Base-by-base conservation (phyloP, 2,113 vertebrate species). In the Eleginops maclovinus region DNA sequence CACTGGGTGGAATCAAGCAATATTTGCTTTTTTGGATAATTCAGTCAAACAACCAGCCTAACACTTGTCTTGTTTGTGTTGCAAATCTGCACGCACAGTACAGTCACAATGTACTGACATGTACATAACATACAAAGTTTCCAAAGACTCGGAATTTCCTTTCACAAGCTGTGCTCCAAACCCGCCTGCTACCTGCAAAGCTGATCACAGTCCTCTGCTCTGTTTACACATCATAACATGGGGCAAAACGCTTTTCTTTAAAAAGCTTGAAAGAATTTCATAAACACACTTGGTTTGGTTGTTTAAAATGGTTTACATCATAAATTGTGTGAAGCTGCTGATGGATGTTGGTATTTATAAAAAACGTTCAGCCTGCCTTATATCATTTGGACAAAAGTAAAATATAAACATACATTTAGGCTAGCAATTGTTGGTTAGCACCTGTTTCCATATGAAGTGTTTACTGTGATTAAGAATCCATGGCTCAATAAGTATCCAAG, bases 71-170 rank as follows among this genome's bases (percentile, higher is more conserved):
- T 62, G 17, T 17, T 64, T 50, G 22, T 21, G 3, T 41, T 53
- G 4, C 12, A 55, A n/a, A 19, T 13, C 14, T 16, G 28, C 31
- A 22, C 44, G 3, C 13, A 12, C 4, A 59, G 46, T 75, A 5
- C 26, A 36, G 44, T 59, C 21, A 24, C 28, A 10, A 1, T 28
- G 44, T 41, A 14, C 14, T 19, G 26, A 71, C 28, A 12, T 31
- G 60, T 14, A 58, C 51, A 41, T 21, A n/a, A 21, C 64, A 60
- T n/a, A 11, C 17, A 11, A 19, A 56, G 75, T 77, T 56, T 41
- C n/a, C n/a, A 21, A 47, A 17, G 11, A 21, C 24, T 17, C 4
- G 1, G 11, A 15, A 1, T 46, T 11, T 4, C 10, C 4, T 22
- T 22, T 21, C 5, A 13, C 22, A 24, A 24, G 24, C 22, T 47